Evolutionary conservation across 2,797 vertebrate genomes (phyloP).

Genomic region (Micropoecilia bifurca): DNA sequence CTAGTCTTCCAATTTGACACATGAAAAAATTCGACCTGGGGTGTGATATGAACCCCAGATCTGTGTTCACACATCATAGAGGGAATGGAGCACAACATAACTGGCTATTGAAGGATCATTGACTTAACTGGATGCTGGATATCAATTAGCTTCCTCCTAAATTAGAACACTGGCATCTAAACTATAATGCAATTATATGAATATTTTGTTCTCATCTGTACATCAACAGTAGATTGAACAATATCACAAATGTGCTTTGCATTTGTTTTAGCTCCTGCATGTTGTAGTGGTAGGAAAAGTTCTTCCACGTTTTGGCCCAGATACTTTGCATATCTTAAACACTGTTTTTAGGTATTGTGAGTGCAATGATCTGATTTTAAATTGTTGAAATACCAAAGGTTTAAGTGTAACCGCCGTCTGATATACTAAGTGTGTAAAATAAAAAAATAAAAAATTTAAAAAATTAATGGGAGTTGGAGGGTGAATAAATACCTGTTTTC

Average conservation of each 20-base stretch:
- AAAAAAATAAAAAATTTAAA: not conserved
- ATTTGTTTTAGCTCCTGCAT: conserved; percentile 7
- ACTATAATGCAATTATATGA: not conserved
- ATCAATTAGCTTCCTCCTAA: not conserved
- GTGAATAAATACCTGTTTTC: conserved; percentile 23
- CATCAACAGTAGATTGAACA: not conserved
- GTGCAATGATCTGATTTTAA: conserved; percentile 9
- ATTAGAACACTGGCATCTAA: not conserved
- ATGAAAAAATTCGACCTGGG: not conserved
- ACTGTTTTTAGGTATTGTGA: conserved; percentile 22
- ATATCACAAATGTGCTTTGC: conserved; percentile 45
- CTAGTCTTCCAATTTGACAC: not conserved
- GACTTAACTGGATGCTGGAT: not conserved
- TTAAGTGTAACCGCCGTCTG: conserved; percentile 12
- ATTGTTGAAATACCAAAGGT: conserved; percentile 42
- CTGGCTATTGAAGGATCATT: not conserved
- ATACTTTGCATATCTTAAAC: conserved; percentile 24
- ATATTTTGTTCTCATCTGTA: not conserved
- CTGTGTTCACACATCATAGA: not conserved
- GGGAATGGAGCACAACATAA: not conserved
- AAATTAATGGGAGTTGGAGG: conserved; percentile 25
- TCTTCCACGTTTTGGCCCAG: conserved; percentile 18
- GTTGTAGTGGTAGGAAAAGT: conserved; percentile 4
- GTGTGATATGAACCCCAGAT: not conserved
- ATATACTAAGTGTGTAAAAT: conserved; percentile 23